phyloP scores from a whole-genome alignment of 2,888 invertebrate genomes.

The Thumatha senex region DNA sequence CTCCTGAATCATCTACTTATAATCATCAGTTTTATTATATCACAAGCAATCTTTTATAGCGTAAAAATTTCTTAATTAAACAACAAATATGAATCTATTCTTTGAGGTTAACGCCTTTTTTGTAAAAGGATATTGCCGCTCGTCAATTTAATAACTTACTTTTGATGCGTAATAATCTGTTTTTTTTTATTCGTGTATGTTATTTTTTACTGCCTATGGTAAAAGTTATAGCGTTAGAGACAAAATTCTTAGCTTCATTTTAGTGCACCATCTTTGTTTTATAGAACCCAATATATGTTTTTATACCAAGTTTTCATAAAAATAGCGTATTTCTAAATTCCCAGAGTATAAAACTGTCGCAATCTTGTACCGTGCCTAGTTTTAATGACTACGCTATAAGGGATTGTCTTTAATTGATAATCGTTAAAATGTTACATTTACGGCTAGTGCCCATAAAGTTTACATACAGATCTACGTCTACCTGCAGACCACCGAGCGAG shows the following conservation, averaged over 20 bases:
- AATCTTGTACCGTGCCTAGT: constrained; percentile 28
- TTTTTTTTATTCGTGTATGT: constrained; percentile 43
- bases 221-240: constrained; percentile 20
- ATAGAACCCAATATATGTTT: background rate
- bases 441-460: constrained; percentile 50
- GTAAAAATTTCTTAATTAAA: constrained; percentile 78
- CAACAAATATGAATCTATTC: constrained; percentile 69
- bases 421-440: constrained; percentile 61
- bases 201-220: constrained; percentile 28
- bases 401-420: constrained; percentile 42
- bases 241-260: constrained; percentile 15
- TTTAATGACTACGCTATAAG: constrained; percentile 40
- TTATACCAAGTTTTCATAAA: background rate
- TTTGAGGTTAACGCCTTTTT: constrained; percentile 72
- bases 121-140: constrained; percentile 68
- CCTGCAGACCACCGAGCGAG: constrained; percentile 64
- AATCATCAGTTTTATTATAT: constrained; percentile 40
- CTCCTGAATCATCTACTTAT: constrained; percentile 34
- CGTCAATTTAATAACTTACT: constrained; percentile 71
- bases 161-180: constrained; percentile 62
- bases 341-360: constrained; percentile 38
- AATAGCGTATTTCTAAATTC: constrained; percentile 18
- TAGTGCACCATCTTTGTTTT: background rate
- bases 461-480: constrained; percentile 47
- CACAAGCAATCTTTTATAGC: constrained; percentile 65